Conservation (phyloP, 1,140 invertebrate genomes). For the Idris sp. region DNA sequence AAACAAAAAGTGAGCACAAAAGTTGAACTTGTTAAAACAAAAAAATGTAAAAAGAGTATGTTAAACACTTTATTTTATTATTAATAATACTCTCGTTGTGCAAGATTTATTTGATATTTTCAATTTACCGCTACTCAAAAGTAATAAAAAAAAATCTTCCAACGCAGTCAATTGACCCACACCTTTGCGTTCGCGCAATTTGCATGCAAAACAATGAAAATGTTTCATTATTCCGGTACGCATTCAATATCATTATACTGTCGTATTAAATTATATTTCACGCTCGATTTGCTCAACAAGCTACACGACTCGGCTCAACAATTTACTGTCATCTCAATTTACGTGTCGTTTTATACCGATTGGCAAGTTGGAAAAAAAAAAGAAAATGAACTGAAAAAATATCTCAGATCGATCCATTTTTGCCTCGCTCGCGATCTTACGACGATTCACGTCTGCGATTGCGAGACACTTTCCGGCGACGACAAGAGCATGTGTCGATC, state of each 20-base stretch:
- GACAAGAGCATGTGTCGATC: slow-evolving; percentile 44
- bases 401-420: slow-evolving; percentile 9
- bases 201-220: slow-evolving; percentile 60
- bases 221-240: slow-evolving; percentile 57
- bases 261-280: slow-evolving; percentile 63
- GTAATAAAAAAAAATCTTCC: neutral
- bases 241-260: slow-evolving; percentile 58
- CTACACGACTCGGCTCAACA: slow-evolving; percentile 53
- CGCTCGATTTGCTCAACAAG: slow-evolving; percentile 60
- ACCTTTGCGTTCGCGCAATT: slow-evolving; percentile 22
- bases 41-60: too few relatives aligned
- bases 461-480: neutral
- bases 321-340: slow-evolving; percentile 61
- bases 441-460: slow-evolving; percentile 1
- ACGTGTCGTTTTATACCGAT: slow-evolving; percentile 44
- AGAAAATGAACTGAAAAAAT: neutral
- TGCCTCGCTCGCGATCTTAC: slow-evolving; percentile 1
- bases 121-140: too few relatives aligned
- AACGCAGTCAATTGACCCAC: slow-evolving; percentile 16
- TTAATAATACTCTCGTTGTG: too few relatives aligned
- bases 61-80: too few relatives aligned
- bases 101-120: too few relatives aligned
- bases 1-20: too few relatives aligned
- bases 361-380: slow-evolving; percentile 18
- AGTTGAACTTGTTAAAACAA: too few relatives aligned